Evolutionary conservation across 2,797 vertebrate genomes (phyloP).

Genomic region (Tympanoctomys barrerae): DNA sequence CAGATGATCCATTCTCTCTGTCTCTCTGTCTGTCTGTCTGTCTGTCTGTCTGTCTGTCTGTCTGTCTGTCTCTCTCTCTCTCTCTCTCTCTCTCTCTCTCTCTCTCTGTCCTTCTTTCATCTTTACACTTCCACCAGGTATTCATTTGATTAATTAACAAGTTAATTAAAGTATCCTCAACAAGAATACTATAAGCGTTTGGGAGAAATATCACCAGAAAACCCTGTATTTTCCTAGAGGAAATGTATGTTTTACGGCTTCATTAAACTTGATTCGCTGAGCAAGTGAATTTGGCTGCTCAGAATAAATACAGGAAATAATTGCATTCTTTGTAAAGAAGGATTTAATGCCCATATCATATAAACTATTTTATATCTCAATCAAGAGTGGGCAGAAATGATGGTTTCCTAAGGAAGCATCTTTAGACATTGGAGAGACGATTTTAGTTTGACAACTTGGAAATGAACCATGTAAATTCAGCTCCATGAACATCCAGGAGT

Average conservation of each 20-base stretch:
- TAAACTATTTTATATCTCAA: not conserved
- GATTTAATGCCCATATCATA: not conserved
- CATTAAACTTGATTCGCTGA: slow-evolving; percentile 33
- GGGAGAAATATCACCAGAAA: not conserved
- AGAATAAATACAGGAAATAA: slow-evolving; percentile 5
- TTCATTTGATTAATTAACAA: not conserved
- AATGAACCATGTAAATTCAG: not conserved
- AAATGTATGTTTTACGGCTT: not conserved
- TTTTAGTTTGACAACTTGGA: slow-evolving; percentile 16
- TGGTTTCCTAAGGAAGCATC: not conserved
- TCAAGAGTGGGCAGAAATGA: not conserved
- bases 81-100: too few relatives aligned
- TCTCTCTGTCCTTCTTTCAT: too few relatives aligned
- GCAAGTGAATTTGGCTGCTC: slow-evolving; percentile 42
- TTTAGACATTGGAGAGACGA: not conserved
- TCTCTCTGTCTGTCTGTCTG: too few relatives aligned
- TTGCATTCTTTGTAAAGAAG: not conserved
- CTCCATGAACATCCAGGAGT: not conserved
- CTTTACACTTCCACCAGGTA: not conserved
- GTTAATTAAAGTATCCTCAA: not conserved
- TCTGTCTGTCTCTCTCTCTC: too few relatives aligned
- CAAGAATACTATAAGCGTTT: not conserved
- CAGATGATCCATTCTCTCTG: not conserved
- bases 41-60: too few relatives aligned
- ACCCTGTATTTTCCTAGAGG: not conserved